phyloP scores from a whole-genome alignment of 2,888 invertebrate species.

The Bombylius major region DNA sequence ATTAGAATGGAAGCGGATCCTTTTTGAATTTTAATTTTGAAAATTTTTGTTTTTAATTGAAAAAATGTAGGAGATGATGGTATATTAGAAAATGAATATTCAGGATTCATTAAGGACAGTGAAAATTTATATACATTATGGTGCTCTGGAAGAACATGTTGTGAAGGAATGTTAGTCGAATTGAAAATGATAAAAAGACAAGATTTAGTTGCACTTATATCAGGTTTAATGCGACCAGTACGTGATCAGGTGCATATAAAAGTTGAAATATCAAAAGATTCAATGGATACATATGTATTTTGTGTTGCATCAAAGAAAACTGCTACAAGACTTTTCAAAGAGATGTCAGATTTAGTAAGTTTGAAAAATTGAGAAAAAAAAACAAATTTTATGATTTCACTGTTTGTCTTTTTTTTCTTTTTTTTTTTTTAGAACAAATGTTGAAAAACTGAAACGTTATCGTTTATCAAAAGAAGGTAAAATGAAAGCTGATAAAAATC shows the following conservation, averaged over 20 bases:
- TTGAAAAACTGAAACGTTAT: slow-evolving; percentile 81
- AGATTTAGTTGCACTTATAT: slow-evolving; percentile 78
- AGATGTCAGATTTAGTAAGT: slow-evolving; percentile 80
- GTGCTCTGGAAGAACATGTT: slow-evolving; percentile 90
- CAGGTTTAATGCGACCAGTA: slow-evolving; percentile 71
- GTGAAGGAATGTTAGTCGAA: slow-evolving; percentile 94
- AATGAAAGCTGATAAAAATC: slow-evolving; percentile 86
- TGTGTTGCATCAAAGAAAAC: slow-evolving; percentile 84
- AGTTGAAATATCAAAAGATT: slow-evolving; percentile 76
- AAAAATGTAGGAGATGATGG: slow-evolving; percentile 65
- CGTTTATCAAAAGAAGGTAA: slow-evolving; percentile 85
- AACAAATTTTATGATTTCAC: too few relatives aligned
- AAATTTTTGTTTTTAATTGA: not conserved
- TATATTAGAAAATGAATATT: slow-evolving; percentile 48
- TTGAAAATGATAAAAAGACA: slow-evolving; percentile 91
- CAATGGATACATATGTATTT: slow-evolving; percentile 89
- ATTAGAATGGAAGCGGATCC: too few relatives aligned
- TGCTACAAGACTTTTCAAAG: slow-evolving; percentile 71
- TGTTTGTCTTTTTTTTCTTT: not conserved
- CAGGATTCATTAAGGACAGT: slow-evolving; percentile 78
- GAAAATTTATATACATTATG: slow-evolving; percentile 90
- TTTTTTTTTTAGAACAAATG: slow-evolving; percentile 50
- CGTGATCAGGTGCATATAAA: slow-evolving; percentile 78
- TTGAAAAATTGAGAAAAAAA: not conserved
- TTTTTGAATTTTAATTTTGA: too few relatives aligned